Conservation (phyloP, 2,888 invertebrate genomes). For the Callimorpha dominula region DNA sequence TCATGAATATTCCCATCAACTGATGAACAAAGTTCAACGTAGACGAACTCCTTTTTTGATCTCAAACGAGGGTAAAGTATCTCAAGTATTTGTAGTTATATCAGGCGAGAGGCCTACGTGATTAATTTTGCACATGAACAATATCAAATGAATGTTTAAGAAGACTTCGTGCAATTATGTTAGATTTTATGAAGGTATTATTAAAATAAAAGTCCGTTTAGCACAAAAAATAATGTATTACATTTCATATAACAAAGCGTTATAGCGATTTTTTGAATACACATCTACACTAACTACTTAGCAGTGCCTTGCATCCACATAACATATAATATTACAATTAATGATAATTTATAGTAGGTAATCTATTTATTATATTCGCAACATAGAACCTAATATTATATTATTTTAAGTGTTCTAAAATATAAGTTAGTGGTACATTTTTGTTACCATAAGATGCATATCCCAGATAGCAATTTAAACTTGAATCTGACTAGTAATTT, state of each 20-base stretch:
- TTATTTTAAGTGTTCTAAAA: neutral
- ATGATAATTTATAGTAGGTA: neutral
- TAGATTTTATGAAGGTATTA: constrained; percentile 8
- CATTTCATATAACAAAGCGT: constrained; percentile 79
- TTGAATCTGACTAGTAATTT: too few relatives aligned
- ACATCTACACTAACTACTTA: constrained; percentile 47
- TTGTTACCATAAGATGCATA: neutral
- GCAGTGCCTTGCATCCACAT: constrained; percentile 55
- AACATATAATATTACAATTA: constrained; percentile 37
- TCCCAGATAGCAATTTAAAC: too few relatives aligned
- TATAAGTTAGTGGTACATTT: neutral
- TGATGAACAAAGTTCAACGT: too few relatives aligned
- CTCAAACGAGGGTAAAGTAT: too few relatives aligned
- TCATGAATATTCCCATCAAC: too few relatives aligned
- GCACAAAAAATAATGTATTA: constrained; percentile 81
- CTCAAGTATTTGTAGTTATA: too few relatives aligned
- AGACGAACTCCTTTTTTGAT: too few relatives aligned
- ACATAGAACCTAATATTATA: neutral
- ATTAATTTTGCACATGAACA: too few relatives aligned
- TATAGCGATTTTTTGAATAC: constrained; percentile 59
- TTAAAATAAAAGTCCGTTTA: constrained; percentile 63
- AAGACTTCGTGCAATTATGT: neutral
- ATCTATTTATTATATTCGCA: neutral
- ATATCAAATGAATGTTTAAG: too few relatives aligned
- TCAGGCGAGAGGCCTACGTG: too few relatives aligned